Conservation (phyloP, 2,797 vertebrate genomes). For the Galagoides demidoff region DNA sequence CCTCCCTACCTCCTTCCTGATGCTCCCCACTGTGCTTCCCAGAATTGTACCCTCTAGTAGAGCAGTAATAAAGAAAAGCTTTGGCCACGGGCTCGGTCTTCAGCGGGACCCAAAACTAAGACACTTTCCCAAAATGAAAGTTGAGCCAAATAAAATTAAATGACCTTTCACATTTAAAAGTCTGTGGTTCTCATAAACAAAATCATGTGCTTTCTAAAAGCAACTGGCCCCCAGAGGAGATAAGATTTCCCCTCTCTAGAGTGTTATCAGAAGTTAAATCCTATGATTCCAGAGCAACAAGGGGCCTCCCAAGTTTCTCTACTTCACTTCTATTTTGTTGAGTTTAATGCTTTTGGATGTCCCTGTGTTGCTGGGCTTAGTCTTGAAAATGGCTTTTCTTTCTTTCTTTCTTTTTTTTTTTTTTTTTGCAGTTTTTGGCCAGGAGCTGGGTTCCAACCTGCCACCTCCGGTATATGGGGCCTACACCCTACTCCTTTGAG, state of each 20-base stretch:
- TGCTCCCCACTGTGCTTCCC: neutral
- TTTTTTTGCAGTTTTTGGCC: too few species aligned
- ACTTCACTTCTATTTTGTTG: neutral
- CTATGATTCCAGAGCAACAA: neutral
- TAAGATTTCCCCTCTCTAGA: neutral
- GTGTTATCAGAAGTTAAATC: neutral
- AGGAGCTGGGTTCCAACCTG: too few species aligned
- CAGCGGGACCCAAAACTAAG: neutral
- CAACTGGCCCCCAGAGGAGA: neutral
- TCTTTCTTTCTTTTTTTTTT: too few species aligned
- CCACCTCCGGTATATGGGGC: too few species aligned
- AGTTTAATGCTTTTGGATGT: slow-evolving; percentile 26
- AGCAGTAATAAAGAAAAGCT: neutral
- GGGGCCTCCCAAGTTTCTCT: neutral
- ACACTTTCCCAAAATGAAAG: neutral
- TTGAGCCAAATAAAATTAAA: neutral
- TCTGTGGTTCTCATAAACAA: neutral
- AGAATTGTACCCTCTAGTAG: neutral
- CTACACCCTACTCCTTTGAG: too few species aligned
- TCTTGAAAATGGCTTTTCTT: neutral
- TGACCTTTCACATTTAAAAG: neutral
- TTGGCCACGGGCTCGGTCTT: neutral
- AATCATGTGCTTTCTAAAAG: slow-evolving; percentile 10
- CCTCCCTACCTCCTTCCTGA: neutral
- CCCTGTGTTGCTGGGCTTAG: neutral